Percentiles rank a stretch among this genome's conserved stretches.
Conservation (phyloP, 2,797 vertebrate genomes). For the Falco concolor region DNA sequence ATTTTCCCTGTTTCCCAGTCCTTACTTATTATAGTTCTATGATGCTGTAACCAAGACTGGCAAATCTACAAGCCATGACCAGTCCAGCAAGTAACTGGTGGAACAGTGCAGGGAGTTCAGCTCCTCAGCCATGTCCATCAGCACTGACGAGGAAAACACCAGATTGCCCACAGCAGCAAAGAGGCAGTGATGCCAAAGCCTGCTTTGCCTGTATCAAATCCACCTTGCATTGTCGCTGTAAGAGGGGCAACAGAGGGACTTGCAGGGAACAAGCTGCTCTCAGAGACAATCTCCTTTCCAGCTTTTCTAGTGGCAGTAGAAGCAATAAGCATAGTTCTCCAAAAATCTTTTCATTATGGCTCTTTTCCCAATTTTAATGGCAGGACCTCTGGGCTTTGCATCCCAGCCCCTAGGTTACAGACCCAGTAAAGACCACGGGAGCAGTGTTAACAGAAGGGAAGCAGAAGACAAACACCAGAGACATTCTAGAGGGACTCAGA, state of each 20-base stretch:
- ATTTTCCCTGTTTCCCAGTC: neutral
- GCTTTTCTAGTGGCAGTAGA: neutral
- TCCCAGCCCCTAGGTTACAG: neutral
- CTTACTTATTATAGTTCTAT: neutral
- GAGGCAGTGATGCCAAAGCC: neutral
- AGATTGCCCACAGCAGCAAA: neutral
- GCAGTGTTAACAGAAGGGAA: neutral
- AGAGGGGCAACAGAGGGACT: neutral
- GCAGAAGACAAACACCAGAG: neutral
- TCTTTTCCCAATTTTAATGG: neutral
- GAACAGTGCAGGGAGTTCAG: neutral
- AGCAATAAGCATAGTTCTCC: neutral
- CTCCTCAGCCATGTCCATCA: neutral
- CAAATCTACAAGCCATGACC: neutral
- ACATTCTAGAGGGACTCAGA: neutral
- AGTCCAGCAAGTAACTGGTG: neutral
- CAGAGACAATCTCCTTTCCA: neutral
- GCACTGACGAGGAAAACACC: neutral
- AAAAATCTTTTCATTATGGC: neutral
- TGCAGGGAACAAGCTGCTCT: neutral
- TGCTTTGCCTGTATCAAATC: neutral
- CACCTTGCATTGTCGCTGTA: neutral
- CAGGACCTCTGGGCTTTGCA: neutral
- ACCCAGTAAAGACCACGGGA: neutral
- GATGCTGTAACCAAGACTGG: neutral